Conservation (phyloP, 30 jellyfish, hydroid and myxozoan species). For the Sanderia malayensis region DNA sequence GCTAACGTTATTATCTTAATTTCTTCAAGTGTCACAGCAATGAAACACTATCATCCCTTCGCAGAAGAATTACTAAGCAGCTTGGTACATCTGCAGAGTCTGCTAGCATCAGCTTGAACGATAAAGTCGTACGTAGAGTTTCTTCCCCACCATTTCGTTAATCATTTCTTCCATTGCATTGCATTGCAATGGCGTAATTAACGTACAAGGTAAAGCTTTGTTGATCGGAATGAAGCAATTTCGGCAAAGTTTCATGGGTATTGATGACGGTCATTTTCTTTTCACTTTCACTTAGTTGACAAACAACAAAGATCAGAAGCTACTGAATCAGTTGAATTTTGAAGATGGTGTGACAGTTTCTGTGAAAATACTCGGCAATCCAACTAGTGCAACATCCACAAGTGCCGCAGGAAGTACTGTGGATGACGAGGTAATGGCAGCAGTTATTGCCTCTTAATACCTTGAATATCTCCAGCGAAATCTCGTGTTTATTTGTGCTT, state of each 20-base stretch:
- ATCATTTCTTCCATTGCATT: too few species aligned
- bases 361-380: conserved; percentile 21
- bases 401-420: conserved; percentile 20
- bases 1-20: too few species aligned
- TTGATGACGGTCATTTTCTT: too few species aligned
- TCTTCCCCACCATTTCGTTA: not conserved
- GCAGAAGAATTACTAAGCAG: conserved; percentile 61
- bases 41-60: conserved; percentile 31
- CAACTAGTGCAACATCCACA: conserved; percentile 47
- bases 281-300: too few species aligned
- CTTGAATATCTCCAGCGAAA: too few species aligned
- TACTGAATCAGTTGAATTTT: conserved; percentile 67
- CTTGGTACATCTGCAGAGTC: conserved; percentile 48
- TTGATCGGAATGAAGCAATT: too few species aligned
- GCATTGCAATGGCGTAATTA: too few species aligned
- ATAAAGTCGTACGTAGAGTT: conserved; percentile 58
- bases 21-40: conserved; percentile 50
- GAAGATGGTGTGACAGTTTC: conserved; percentile 34
- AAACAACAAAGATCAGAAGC: conserved; percentile 67
- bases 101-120: conserved; percentile 37
- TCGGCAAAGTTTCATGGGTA: too few species aligned
- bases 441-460: too few species aligned
- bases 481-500: too few species aligned
- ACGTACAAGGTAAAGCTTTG: too few species aligned
- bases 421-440: conserved; percentile 58